Conservation (phyloP, 2,797 vertebrate genomes). For the Serranus cabrilla region DNA sequence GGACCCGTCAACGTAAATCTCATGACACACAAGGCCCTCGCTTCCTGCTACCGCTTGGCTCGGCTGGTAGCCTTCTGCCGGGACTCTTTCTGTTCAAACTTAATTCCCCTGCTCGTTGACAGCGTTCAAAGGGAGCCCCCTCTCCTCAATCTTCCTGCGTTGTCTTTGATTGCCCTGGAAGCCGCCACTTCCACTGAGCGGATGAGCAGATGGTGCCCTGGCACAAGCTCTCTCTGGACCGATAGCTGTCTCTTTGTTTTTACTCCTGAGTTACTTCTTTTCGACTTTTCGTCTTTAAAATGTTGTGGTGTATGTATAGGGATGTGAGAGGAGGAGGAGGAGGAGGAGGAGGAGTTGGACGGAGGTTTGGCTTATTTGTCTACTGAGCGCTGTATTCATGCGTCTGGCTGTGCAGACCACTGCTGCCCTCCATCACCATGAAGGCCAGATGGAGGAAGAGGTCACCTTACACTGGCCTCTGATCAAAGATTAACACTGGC, state of each 20-base stretch:
- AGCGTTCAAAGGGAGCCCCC: constrained; percentile 57
- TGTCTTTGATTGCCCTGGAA: constrained; percentile 73
- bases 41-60: constrained; percentile 80
- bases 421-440: constrained; percentile 55
- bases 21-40: constrained; percentile 68
- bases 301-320: constrained; percentile 53
- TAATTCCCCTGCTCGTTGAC: constrained; percentile 55
- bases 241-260: constrained; percentile 69
- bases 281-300: constrained; percentile 50
- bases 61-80: constrained; percentile 68
- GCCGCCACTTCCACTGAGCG: constrained; percentile 68
- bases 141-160: constrained; percentile 75
- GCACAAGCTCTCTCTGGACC: constrained; percentile 51
- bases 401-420: constrained; percentile 42
- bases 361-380: constrained; percentile 52
- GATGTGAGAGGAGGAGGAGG: constrained; percentile 62
- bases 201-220: constrained; percentile 81
- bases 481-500: constrained; percentile 42
- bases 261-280: constrained; percentile 60
- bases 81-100: constrained; percentile 65
- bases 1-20: constrained; percentile 76
- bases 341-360: constrained; percentile 64
- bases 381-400: constrained; percentile 42
- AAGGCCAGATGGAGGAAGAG: constrained; percentile 53
- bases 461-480: constrained; percentile 35